Evolutionary conservation across 2,888 invertebrate species (phyloP).

Genomic region (Aleiodes alternator): DNA sequence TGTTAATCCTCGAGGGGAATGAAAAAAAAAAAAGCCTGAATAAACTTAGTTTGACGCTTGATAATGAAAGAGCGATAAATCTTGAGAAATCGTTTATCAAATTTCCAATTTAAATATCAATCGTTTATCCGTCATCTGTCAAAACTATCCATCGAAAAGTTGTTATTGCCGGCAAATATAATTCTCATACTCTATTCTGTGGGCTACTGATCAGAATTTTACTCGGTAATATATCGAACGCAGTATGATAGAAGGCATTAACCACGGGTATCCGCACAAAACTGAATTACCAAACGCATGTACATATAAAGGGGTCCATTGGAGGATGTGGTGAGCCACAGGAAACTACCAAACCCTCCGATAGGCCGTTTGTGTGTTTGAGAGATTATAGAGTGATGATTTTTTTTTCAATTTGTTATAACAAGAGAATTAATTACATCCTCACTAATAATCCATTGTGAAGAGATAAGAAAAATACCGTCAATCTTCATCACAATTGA

Average conservation of each 20-base stretch:
- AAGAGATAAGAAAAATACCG: neutral
- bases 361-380: neutral
- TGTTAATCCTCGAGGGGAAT: neutral
- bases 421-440: neutral
- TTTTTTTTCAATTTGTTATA: neutral
- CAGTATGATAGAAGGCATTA: slow-evolving; percentile 1
- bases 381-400: neutral
- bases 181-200: too few species aligned
- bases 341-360: slow-evolving; percentile 34
- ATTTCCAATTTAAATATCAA: too few species aligned
- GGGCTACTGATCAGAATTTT: too few species aligned
- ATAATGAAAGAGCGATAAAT: too few species aligned
- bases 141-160: too few species aligned
- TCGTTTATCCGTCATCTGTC: too few species aligned
- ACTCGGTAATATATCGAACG: too few species aligned
- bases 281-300: neutral
- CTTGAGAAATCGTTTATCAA: too few species aligned
- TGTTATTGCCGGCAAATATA: too few species aligned
- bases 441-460: neutral
- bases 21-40: too few species aligned
- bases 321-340: slow-evolving; percentile 51
- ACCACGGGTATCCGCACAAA: slow-evolving; percentile 48
- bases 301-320: neutral
- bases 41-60: too few species aligned
- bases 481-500: neutral